Conservation (phyloP, 2,797 vertebrate genomes). For the Chaunax sp. region DNA sequence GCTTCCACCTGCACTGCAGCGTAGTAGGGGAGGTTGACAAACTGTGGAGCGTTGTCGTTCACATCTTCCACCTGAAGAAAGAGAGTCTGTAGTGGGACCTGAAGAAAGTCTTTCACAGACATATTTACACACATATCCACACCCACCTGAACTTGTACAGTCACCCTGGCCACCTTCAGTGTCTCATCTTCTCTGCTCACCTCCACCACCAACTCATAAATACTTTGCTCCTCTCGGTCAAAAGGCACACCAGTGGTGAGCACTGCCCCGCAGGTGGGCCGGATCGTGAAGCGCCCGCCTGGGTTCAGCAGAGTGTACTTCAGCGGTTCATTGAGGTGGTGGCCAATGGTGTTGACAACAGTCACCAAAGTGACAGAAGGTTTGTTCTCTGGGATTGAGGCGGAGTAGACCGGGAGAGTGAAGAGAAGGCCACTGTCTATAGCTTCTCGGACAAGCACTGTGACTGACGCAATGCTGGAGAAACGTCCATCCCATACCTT, state of each 20-base stretch:
- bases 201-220: slow-evolving; percentile 92
- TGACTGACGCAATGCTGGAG: slow-evolving; percentile 86
- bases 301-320: slow-evolving; percentile 93
- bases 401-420: slow-evolving; percentile 86
- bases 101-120: not conserved
- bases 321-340: slow-evolving; percentile 92
- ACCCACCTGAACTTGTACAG: slow-evolving; percentile 88
- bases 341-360: slow-evolving; percentile 90
- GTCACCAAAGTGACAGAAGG: slow-evolving; percentile 85
- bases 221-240: slow-evolving; percentile 90
- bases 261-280: slow-evolving; percentile 92
- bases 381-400: slow-evolving; percentile 89
- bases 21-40: slow-evolving; percentile 95
- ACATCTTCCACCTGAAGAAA: slow-evolving; percentile 86
- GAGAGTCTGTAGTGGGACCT: not conserved
- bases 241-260: slow-evolving; percentile 92
- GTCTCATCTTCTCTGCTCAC: slow-evolving; percentile 89
- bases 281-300: slow-evolving; percentile 88
- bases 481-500: slow-evolving; percentile 89
- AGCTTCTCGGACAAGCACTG: slow-evolving; percentile 91
- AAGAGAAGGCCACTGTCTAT: slow-evolving; percentile 90
- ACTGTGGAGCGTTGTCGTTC: slow-evolving; percentile 95
- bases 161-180: slow-evolving; percentile 87
- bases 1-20: slow-evolving; percentile 92
- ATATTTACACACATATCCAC: slow-evolving; percentile 1